Evolutionary conservation across 1,140 invertebrate genomes (phyloP).

Genomic region (Leptinotarsa texana): DNA sequence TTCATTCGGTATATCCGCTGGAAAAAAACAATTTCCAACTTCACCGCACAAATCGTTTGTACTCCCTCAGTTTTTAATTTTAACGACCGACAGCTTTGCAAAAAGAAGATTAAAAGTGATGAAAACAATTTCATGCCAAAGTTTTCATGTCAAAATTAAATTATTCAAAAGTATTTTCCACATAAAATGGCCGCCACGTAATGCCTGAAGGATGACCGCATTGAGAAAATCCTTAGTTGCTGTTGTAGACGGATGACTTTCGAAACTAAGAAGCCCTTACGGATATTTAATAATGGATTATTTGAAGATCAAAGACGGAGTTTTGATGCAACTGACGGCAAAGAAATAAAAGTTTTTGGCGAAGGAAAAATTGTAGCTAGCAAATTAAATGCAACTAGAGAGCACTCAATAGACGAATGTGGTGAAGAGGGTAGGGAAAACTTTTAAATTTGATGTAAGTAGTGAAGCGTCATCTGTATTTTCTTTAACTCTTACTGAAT

Average conservation of each 20-base stretch:
- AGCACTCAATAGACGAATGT: background rate
- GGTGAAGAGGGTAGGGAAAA: background rate
- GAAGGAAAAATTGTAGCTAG: background rate
- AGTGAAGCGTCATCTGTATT: background rate
- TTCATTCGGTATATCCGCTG: too few species aligned
- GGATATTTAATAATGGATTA: background rate
- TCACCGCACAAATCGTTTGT: too few species aligned
- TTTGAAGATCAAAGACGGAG: background rate
- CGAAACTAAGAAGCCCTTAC: background rate
- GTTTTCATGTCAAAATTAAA: too few species aligned
- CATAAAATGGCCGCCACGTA: too few species aligned
- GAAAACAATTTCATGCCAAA: too few species aligned
- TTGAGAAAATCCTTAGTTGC: too few species aligned
- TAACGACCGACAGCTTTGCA: too few species aligned
- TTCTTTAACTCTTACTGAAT: background rate
- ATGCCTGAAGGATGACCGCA: too few species aligned
- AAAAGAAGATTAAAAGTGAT: too few species aligned
- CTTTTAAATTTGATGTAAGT: background rate
- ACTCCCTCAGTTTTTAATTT: too few species aligned
- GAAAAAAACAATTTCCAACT: too few species aligned
- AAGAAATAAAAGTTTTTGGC: background rate
- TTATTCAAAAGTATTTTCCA: too few species aligned
- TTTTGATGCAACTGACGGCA: constrained; percentile 2
- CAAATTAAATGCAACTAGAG: background rate
- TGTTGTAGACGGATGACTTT: background rate